Conservation (phyloP, 2,113 vertebrate species). For the Andinoacara biseriatus region DNA sequence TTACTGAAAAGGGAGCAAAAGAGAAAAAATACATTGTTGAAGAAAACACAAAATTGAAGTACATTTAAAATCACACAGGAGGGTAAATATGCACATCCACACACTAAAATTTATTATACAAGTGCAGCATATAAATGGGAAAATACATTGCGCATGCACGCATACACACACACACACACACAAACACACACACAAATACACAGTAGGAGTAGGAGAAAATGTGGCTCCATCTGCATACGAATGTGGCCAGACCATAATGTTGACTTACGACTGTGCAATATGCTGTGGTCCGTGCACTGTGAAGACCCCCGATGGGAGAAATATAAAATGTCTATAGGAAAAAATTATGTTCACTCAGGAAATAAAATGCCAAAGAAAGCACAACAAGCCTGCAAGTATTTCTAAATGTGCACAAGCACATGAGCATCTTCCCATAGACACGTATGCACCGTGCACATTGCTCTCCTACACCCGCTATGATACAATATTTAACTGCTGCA, state of each 20-base stretch:
- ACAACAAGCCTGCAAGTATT: constrained; percentile 9
- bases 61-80: not conserved
- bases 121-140: not conserved
- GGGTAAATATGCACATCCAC: constrained; percentile 1
- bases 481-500: constrained; percentile 31
- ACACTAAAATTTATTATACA: not conserved
- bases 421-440: not conserved
- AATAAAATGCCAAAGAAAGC: constrained; percentile 41
- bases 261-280: constrained; percentile 43
- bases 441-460: not conserved
- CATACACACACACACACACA: not conserved
- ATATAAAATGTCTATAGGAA: constrained; percentile 28
- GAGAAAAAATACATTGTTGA: not conserved
- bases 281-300: constrained; percentile 29
- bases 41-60: not conserved
- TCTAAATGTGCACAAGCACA: not conserved
- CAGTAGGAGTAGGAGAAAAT: not conserved
- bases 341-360: constrained; percentile 23
- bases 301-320: constrained; percentile 14
- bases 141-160: not conserved
- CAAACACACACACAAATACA: not conserved
- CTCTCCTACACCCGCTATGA: not conserved
- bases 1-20: not conserved
- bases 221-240: constrained; percentile 11
- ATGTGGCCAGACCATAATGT: constrained; percentile 17